Evolutionary conservation across 2,888 invertebrate genomes (phyloP).

Genomic region (Ariolimax columbianus): DNA sequence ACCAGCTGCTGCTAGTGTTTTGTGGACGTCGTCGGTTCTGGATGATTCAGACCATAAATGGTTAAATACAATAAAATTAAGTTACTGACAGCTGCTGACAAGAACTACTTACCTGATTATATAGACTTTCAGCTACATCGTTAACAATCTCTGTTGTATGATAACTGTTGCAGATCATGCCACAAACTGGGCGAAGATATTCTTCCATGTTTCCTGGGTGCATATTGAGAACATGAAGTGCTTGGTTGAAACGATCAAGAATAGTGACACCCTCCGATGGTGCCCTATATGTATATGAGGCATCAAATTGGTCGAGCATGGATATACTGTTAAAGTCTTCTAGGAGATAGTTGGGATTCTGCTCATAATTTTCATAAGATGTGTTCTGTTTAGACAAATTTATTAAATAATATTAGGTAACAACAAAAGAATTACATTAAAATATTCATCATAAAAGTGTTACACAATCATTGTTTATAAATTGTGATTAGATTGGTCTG

Average conservation of each 20-base stretch:
- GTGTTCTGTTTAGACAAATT: background rate
- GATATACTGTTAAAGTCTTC: conserved; percentile 16
- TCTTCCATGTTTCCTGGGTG: conserved; percentile 75
- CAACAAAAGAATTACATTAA: background rate
- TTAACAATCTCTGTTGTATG: conserved; percentile 58
- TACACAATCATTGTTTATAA: too few relatives aligned
- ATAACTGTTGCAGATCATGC: conserved; percentile 60
- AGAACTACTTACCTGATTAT: conserved; percentile 67
- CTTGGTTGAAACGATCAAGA: conserved; percentile 61
- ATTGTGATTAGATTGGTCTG: too few relatives aligned
- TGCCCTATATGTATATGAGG: conserved; percentile 2
- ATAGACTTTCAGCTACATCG: conserved; percentile 67
- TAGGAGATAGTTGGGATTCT: conserved; percentile 4
- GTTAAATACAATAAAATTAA: too few relatives aligned
- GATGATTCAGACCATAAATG: too few relatives aligned
- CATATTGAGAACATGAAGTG: conserved; percentile 71
- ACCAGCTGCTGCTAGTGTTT: too few relatives aligned
- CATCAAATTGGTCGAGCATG: background rate
- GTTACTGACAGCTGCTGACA: too few relatives aligned
- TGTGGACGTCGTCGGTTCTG: too few relatives aligned
- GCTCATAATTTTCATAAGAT: background rate
- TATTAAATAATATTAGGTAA: background rate
- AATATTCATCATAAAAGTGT: background rate
- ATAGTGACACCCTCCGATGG: conserved; percentile 34
- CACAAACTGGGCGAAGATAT: conserved; percentile 69